Percentiles rank a stretch among this genome's conserved stretches.
Conservation (phyloP, 2,113 vertebrate species). For the Myotis brandtii region DNA sequence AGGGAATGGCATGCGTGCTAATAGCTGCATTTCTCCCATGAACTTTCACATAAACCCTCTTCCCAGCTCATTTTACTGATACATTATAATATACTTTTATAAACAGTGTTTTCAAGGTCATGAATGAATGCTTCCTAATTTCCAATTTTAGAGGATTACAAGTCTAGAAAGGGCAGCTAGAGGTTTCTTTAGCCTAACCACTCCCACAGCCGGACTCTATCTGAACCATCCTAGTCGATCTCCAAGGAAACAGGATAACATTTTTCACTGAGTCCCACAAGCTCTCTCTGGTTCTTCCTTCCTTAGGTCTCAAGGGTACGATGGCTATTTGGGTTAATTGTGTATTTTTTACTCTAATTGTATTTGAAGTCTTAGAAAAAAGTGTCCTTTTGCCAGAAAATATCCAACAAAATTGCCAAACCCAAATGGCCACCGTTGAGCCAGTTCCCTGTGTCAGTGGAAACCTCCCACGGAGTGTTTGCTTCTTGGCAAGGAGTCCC, state of each 20-base stretch:
- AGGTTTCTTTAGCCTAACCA: not conserved
- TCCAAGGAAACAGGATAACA: not conserved
- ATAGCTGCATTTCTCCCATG: slow-evolving; percentile 64
- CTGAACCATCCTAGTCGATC: not conserved
- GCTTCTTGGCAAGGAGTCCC: slow-evolving; percentile 26
- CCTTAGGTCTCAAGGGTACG: not conserved
- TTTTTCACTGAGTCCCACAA: not conserved
- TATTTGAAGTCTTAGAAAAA: not conserved
- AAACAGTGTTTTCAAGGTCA: slow-evolving; percentile 52
- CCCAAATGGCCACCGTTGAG: not conserved
- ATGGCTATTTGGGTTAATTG: not conserved
- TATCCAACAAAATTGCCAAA: not conserved
- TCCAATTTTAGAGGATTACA: not conserved
- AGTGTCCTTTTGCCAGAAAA: slow-evolving; percentile 20
- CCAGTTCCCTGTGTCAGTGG: not conserved
- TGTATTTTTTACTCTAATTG: not conserved
- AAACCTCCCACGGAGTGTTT: not conserved
- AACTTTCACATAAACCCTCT: slow-evolving; percentile 62
- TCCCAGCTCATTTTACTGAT: slow-evolving; percentile 27
- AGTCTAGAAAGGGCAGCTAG: slow-evolving; percentile 20
- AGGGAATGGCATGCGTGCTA: slow-evolving; percentile 60
- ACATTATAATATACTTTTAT: slow-evolving; percentile 37
- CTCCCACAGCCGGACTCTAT: not conserved
- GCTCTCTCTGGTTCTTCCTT: not conserved
- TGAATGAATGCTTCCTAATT: slow-evolving; percentile 55